A percentile compares a stretch with the other conserved stretches of the same genome.
phyloP scores from a whole-genome alignment of 2,888 invertebrate genomes.

The Oligia strigilis region DNA sequence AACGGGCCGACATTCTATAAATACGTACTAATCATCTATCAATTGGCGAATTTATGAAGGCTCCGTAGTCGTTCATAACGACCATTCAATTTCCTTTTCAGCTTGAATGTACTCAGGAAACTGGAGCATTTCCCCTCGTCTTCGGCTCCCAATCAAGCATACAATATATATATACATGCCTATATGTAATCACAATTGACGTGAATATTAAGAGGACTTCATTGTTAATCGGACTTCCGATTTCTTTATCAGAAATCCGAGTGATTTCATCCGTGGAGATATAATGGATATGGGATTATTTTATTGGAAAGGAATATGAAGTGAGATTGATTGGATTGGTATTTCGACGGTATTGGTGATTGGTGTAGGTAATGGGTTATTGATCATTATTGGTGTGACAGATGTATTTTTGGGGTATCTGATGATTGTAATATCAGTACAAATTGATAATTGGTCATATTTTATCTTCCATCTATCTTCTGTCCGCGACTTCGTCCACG shows the following conservation, averaged over 20 bases:
- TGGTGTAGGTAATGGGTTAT: conserved; percentile 14
- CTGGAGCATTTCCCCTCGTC: conserved; percentile 83
- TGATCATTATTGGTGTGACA: conserved; percentile 9
- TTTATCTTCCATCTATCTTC: neutral
- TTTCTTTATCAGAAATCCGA: conserved; percentile 54
- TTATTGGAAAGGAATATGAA: conserved; percentile 24
- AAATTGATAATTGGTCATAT: conserved; percentile 16
- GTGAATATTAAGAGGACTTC: conserved; percentile 82
- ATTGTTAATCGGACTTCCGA: conserved; percentile 71
- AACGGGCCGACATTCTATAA: conserved; percentile 68
- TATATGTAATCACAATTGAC: conserved; percentile 76
- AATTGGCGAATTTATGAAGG: conserved; percentile 84
- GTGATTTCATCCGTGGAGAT: conserved; percentile 58
- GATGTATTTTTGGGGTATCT: conserved; percentile 5
- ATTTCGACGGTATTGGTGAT: neutral
- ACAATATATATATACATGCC: conserved; percentile 75
- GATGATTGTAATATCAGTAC: neutral
- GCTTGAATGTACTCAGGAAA: conserved; percentile 84
- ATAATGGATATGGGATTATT: conserved; percentile 54
- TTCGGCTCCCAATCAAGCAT: conserved; percentile 81
- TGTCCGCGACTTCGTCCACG: too few species aligned
- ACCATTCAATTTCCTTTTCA: conserved; percentile 89
- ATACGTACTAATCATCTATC: conserved; percentile 78
- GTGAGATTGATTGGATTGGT: conserved; percentile 31
- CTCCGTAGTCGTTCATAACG: conserved; percentile 83